Percentiles rank a stretch among this genome's conserved stretches.
phyloP scores from a whole-genome alignment of 2,888 invertebrate genomes.

The Agrochola lychnidis region DNA sequence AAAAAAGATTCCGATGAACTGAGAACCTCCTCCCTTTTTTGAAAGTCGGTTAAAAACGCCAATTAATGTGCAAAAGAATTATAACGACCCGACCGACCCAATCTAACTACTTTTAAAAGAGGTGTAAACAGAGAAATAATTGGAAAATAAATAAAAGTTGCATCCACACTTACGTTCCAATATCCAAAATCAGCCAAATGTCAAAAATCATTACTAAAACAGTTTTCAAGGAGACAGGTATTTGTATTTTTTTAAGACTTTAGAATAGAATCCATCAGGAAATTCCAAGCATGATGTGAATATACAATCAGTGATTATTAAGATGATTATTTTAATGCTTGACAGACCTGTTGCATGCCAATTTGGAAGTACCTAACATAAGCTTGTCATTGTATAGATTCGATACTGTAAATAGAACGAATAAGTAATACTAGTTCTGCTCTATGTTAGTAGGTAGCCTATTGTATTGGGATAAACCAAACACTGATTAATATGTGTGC shows the following conservation, averaged over 20 bases:
- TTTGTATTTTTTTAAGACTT: constrained; percentile 73
- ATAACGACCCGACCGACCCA: neutral
- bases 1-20: too few relatives aligned
- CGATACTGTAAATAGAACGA: constrained; percentile 52
- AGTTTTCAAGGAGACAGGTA: constrained; percentile 71
- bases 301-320: constrained; percentile 67
- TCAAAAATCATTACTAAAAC: constrained; percentile 44
- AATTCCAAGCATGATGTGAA: constrained; percentile 77
- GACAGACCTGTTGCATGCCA: constrained; percentile 53
- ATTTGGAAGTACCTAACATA: constrained; percentile 49
- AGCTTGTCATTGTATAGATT: constrained; percentile 54
- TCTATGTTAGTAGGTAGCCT: constrained; percentile 61
- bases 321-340: constrained; percentile 63
- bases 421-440: constrained; percentile 37
- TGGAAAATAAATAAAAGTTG: constrained; percentile 17
- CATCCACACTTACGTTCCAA: neutral
- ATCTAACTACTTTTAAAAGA: neutral
- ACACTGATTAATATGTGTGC: constrained; percentile 70
- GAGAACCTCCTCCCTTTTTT: too few relatives aligned
- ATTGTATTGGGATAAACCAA: constrained; percentile 71
- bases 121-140: neutral
- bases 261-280: constrained; percentile 74
- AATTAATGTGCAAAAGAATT: neutral
- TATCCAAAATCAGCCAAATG: constrained; percentile 1
- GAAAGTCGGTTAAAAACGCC: too few relatives aligned